Evolutionary conservation across 2,888 invertebrate species (phyloP), one percentile per base, ranked within the genome.

Genomic region (Archaeoteleia sp.): DNA sequence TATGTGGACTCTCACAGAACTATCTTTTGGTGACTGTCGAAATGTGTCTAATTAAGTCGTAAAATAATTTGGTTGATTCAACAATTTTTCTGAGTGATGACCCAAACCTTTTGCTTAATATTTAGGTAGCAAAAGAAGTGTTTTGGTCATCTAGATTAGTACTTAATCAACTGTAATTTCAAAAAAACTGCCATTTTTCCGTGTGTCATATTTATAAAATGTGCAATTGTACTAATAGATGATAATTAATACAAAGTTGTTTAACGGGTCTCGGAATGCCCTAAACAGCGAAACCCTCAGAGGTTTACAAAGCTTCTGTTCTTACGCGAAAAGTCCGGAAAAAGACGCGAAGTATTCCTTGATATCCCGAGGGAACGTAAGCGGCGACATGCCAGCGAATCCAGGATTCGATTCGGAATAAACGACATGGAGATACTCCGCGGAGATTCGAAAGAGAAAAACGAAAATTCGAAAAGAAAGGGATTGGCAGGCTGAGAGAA

Each of bases 331-430:
- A 60, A 63, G 35, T 43, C 54, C 49, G 57, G 48, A 35, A 76
- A 73, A 78, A 73, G 69, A 71, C 61, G 67, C 29, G 66, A 68
- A 70, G 72, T 63, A 75, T 73, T 46, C 55, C 66, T 62, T 70
- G 74, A 72, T 77, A 70, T 73, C 76, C 71, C 69, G 15, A 10
- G 76, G 75, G 76, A 80, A 58, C 71, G 73, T 62, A 70, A 76
- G 74, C 73, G 70, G 75, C 74, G 76, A 78, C 78, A 77, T 74
- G 74, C 71, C 71, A 74, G 72, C 54, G 74, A 74, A 80, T 78
- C 70, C 74, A 25, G 72, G 68, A 80, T 81, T 73, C 77, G 76
- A 80, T 79, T 76, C 75, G 74, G 72, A 77, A 80, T 78, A 80
- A 80, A 79, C 75, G 78, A 75, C 73, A 70, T 46, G 62, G 66